Evolutionary conservation across 2,113 vertebrate genomes (phyloP).

Genomic region (Pyxicephalus adspersus): DNA sequence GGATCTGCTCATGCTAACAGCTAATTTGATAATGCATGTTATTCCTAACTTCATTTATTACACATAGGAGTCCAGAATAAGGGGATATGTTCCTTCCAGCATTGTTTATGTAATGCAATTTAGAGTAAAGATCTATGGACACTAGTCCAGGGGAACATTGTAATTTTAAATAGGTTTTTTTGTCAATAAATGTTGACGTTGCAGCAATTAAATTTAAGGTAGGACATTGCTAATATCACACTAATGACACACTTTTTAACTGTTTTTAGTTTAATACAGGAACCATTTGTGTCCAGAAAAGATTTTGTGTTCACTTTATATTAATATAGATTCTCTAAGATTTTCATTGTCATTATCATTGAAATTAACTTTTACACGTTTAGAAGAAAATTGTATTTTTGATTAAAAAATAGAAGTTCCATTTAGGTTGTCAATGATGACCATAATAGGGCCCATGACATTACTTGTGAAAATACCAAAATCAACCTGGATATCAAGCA

Average conservation of each 20-base stretch:
- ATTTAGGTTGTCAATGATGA: too few species aligned
- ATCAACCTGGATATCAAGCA: too few species aligned
- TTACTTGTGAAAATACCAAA: too few species aligned
- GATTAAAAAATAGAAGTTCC: too few species aligned
- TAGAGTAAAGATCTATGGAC: constrained; percentile 49
- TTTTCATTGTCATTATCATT: not conserved
- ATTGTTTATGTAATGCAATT: constrained; percentile 52
- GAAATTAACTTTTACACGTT: too few species aligned
- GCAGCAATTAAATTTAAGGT: not conserved
- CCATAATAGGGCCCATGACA: too few species aligned
- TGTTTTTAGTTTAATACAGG: not conserved
- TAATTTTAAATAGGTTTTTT: constrained; percentile 39
- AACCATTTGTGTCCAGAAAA: not conserved
- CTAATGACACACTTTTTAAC: constrained; percentile 6
- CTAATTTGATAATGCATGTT: constrained; percentile 52
- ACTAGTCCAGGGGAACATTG: constrained; percentile 9
- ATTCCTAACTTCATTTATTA: constrained; percentile 45
- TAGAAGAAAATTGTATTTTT: too few species aligned
- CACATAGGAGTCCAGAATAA: constrained; percentile 5
- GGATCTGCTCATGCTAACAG: constrained; percentile 18
- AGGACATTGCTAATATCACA: not conserved
- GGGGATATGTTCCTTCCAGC: constrained; percentile 27
- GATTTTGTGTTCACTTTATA: not conserved
- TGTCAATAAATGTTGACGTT: constrained; percentile 35
- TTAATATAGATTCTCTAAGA: too few species aligned